phyloP scores from a whole-genome alignment of 2,888 invertebrate genomes.

The Nipponacmea schrenckii region DNA sequence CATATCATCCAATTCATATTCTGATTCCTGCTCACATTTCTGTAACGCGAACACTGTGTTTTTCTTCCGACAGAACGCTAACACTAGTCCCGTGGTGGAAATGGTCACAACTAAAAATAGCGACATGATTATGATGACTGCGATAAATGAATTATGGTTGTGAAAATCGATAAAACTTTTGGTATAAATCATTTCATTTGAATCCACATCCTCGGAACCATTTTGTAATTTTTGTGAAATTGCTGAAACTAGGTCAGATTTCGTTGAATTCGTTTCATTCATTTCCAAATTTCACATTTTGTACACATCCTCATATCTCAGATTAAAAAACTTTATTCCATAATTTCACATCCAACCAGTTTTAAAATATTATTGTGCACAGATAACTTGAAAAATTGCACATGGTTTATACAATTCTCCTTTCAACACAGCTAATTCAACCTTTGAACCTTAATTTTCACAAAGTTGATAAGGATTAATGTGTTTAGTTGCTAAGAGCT shows the following conservation, averaged over 20 bases:
- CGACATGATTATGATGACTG: conserved; percentile 52
- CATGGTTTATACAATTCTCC: no score
- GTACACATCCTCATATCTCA: no score
- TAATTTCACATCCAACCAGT: no score
- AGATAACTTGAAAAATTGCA: no score
- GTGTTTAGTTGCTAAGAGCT: no score
- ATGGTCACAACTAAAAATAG: conserved; percentile 59
- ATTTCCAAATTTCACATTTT: no score
- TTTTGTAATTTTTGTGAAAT: not conserved
- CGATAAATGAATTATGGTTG: conserved; percentile 35
- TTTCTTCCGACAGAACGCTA: conserved; percentile 63
- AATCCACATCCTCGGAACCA: not conserved
- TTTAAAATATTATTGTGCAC: no score
- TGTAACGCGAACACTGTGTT: conserved; percentile 61
- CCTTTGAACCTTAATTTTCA: no score
- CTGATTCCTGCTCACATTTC: conserved; percentile 53
- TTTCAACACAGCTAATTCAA: no score
- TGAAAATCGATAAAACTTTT: conserved; percentile 18
- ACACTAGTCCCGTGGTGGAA: conserved; percentile 50
- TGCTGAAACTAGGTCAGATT: not conserved
- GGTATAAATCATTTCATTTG: not conserved
- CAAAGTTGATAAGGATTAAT: no score
- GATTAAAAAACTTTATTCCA: no score
- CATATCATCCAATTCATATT: conserved; percentile 59
- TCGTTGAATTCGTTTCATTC: no score